Evolutionary conservation across 2,797 vertebrate genomes (phyloP).

Genomic region (Poeciliopsis paucimaculata): DNA sequence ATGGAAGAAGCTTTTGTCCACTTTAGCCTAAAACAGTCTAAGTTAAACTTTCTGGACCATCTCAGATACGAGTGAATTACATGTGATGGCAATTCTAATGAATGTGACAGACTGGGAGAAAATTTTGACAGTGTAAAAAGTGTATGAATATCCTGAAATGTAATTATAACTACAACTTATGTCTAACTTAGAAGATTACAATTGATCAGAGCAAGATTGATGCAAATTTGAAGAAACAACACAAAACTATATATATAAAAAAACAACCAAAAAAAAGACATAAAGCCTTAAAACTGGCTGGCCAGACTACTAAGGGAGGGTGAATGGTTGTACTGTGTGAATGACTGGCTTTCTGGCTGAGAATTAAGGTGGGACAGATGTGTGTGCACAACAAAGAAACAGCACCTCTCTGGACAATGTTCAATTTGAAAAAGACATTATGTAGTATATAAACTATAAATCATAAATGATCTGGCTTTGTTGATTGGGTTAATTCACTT

Average conservation of each 20-base stretch:
- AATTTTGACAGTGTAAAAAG: background rate
- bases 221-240: background rate
- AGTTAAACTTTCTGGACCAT: background rate
- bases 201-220: background rate
- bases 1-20: background rate
- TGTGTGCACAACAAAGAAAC: background rate
- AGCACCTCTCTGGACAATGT: background rate
- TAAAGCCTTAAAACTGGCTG: constrained; percentile 1
- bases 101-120: background rate
- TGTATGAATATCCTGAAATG: background rate
- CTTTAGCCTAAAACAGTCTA: background rate
- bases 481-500: background rate
- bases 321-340: background rate
- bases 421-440: background rate
- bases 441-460: background rate
- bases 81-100: background rate
- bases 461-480: background rate
- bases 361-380: too few relatives aligned
- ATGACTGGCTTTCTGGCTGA: background rate
- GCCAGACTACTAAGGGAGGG: background rate
- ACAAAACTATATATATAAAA: background rate
- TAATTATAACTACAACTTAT: background rate
- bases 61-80: background rate
- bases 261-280: background rate
- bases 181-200: background rate